Percentiles rank a stretch among this genome's conserved stretches.
Evolutionary conservation across 2,888 invertebrate genomes (phyloP).

Genomic region (Apotomis turbidana): DNA sequence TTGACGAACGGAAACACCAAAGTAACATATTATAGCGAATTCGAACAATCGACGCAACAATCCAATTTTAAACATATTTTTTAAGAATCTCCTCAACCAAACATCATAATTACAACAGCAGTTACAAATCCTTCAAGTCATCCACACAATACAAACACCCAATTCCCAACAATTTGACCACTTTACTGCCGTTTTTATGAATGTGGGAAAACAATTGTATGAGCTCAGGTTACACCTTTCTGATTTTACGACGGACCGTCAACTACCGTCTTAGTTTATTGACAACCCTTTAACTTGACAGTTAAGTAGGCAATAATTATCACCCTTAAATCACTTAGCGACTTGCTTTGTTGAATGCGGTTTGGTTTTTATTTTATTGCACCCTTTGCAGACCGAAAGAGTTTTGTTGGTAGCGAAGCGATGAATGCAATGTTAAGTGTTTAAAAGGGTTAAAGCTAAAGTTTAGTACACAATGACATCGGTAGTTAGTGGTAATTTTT

Average conservation of each 20-base stretch:
- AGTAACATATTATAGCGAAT: not conserved
- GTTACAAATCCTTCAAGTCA: constrained; percentile 16
- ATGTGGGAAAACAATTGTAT: constrained; percentile 75
- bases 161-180: constrained; percentile 46
- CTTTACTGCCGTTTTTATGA: constrained; percentile 63
- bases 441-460: constrained; percentile 8
- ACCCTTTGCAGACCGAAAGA: constrained; percentile 18
- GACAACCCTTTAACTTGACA: constrained; percentile 60
- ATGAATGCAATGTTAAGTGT: not conserved
- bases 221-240: constrained; percentile 55
- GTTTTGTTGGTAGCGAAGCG: constrained; percentile 10
- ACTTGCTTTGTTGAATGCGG: constrained; percentile 26
- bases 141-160: constrained; percentile 35
- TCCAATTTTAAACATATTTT: not conserved
- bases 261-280: constrained; percentile 63
- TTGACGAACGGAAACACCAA: too few relatives aligned
- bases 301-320: constrained; percentile 37
- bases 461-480: not conserved
- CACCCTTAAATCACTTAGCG: constrained; percentile 38
- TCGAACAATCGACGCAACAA: not conserved
- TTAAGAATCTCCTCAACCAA: not conserved
- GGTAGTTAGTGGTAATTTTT: too few relatives aligned
- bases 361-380: constrained; percentile 31
- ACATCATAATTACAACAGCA: constrained; percentile 8
- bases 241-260: constrained; percentile 52